These are phyloP conservation scores for Cephus pygmeus DNA, from an alignment of 2,888 invertebrate genomes.

Conservation along the genomic window DNA sequence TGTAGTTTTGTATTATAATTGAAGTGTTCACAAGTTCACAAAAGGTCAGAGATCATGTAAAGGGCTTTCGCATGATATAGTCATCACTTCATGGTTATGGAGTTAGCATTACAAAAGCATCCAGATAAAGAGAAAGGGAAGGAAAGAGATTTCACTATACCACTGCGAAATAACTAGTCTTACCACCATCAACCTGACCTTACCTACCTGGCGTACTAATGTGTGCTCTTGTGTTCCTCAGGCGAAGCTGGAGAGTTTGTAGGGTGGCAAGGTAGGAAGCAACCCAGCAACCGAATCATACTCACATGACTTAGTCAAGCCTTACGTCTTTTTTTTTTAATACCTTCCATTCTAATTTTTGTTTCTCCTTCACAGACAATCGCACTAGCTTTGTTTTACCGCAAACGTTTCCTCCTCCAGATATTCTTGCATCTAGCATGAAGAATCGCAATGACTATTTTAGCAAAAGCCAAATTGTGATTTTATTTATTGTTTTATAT, in stretches of 20 bases:
- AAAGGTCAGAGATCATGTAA: neutral
- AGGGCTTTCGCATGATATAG: neutral
- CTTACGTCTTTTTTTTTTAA: conserved; percentile 47
- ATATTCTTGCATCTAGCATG: conserved; percentile 38
- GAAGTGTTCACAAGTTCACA: neutral
- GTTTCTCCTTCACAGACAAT: conserved; percentile 35
- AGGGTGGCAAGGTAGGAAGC: conserved; percentile 80
- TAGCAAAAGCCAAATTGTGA: conserved; percentile 4
- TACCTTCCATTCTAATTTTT: conserved; percentile 43
- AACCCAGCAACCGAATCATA: conserved; percentile 69
- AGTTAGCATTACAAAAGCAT: neutral
- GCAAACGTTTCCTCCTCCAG: conserved; percentile 20
- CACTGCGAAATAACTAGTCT: conserved; percentile 64
- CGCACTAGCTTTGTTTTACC: conserved; percentile 42
- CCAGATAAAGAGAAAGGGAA: neutral
- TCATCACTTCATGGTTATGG: neutral
- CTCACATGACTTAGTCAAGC: conserved; percentile 65
- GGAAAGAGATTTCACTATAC: conserved; percentile 46
- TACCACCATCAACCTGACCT: conserved; percentile 64
- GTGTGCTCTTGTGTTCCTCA: conserved; percentile 75
- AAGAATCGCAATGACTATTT: conserved; percentile 24
- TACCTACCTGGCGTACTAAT: conserved; percentile 67
- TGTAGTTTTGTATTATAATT: neutral
- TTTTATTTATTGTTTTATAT: neutral
- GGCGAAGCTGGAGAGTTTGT: conserved; percentile 83